phyloP scores from a whole-genome alignment of 2,113 vertebrate species.

The Corydoras maculifer region DNA sequence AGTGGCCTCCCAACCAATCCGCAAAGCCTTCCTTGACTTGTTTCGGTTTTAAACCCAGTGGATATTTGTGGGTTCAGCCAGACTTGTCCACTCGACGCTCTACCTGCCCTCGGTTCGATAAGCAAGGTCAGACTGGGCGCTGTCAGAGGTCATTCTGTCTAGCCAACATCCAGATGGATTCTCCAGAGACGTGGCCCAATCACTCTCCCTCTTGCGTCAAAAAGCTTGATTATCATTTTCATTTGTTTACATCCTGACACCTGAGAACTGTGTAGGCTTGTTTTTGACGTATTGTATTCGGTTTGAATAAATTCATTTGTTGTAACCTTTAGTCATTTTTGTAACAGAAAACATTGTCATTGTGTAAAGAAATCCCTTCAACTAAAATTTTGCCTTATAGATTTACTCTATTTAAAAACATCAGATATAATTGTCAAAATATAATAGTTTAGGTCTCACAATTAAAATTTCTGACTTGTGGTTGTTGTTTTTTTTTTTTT shows the following conservation, averaged over 20 bases:
- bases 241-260: slow-evolving; percentile 9
- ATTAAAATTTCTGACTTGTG: too few species aligned
- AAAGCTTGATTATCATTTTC: slow-evolving; percentile 19
- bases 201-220: slow-evolving; percentile 19
- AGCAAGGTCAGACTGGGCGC: slow-evolving; percentile 24
- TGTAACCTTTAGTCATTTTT: too few species aligned
- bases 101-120: slow-evolving; percentile 23
- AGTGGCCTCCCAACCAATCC: slow-evolving; percentile 16
- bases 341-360: too few species aligned
- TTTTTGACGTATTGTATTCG: not conserved
- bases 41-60: slow-evolving; percentile 21
- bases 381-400: too few species aligned
- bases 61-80: not conserved
- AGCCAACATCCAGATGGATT: slow-evolving; percentile 46
- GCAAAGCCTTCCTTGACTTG: not conserved
- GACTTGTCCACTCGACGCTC: not conserved
- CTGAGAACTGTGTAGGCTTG: not conserved
- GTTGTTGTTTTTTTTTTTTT: too few species aligned
- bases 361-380: too few species aligned
- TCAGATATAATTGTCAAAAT: too few species aligned
- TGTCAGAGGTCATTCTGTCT: slow-evolving; percentile 44
- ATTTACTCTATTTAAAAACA: too few species aligned
- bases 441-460: too few species aligned
- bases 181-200: slow-evolving; percentile 32
- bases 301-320: slow-evolving; percentile 14